A percentile compares a stretch with the other conserved stretches of the same genome.
Conservation (phyloP, 2,797 vertebrate species). For the Melanotaenia pygmaea region DNA sequence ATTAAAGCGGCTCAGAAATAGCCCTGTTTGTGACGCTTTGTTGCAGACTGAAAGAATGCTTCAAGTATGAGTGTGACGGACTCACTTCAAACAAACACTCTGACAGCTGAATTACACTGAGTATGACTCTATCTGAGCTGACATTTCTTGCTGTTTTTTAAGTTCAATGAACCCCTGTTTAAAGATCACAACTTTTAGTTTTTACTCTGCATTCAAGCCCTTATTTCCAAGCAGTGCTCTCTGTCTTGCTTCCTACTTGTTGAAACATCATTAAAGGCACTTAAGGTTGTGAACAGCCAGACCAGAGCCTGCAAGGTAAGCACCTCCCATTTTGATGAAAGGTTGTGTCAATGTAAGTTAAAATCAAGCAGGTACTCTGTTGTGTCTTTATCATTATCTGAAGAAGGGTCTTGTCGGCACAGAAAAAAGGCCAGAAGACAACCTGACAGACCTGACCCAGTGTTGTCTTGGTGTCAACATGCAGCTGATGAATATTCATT, state of each 20-base stretch:
- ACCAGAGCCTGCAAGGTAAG: slow-evolving; percentile 50
- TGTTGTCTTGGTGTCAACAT: slow-evolving; percentile 64
- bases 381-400: slow-evolving; percentile 61
- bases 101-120: slow-evolving; percentile 8
- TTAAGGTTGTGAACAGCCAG: slow-evolving; percentile 48
- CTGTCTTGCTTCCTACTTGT: slow-evolving; percentile 37
- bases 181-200: slow-evolving; percentile 12
- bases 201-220: slow-evolving; percentile 31
- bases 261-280: slow-evolving; percentile 60
- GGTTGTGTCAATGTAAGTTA: slow-evolving; percentile 61
- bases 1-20: slow-evolving; percentile 63
- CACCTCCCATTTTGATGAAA: slow-evolving; percentile 55
- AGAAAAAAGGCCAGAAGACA: slow-evolving; percentile 61
- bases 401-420: slow-evolving; percentile 47
- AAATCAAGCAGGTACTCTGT: slow-evolving; percentile 58
- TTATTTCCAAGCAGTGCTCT: slow-evolving; percentile 25
- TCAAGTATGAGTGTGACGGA: slow-evolving; percentile 8
- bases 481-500: slow-evolving; percentile 71
- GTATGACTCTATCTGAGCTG: not conserved
- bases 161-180: slow-evolving; percentile 23
- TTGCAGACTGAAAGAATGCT: slow-evolving; percentile 40
- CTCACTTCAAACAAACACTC: slow-evolving; percentile 4
- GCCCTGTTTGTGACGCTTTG: slow-evolving; percentile 28
- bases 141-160: slow-evolving; percentile 15
- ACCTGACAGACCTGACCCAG: slow-evolving; percentile 67